Evolutionary conservation across 2,797 vertebrate genomes (phyloP), one percentile per base, ranked within the genome.

Genomic region (Apogon talboti): DNA sequence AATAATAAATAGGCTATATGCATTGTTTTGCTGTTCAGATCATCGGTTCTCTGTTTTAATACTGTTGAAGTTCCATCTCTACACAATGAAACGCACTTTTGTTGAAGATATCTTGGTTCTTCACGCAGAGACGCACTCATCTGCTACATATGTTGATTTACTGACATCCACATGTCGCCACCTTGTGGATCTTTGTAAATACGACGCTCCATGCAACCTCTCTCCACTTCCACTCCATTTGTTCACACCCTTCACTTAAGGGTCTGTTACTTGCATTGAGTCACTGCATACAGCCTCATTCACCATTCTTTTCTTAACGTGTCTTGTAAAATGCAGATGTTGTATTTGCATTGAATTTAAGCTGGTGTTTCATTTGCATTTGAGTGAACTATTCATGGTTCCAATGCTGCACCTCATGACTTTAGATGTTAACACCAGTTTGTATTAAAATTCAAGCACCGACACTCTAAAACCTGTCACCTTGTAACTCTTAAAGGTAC

Each of bases 171-270:
- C 57, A 63, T 69, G 68, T 21, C 78, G 82, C 89, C 89, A 59
- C 76, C 89, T 86, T 10, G 84, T 86, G 91, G 87, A 66, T 53
- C 1, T 41, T 11, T 43, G 6, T 7, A 11, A 30, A 40, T 52
- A 78, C 0, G 3, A 43, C 24, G n/a, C 44, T 10, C 24, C 12
- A 11, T 19, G 3, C 41, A 13, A 52, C 0, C 21, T 8, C 21
- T 8, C 16, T 43, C 12, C 8, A 21, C 6, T 14, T 21, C 18
- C 21, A 12, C 24, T 44, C 48, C 42, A 16, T 10, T 30, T 13
- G 38, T 56, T 65, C 56, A 37, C 54, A 16, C n/a, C 42, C 11
- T 46, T 41, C 24, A 30, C 44, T 45, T 21, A 18, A n/a, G 19
- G 37, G 16, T 13, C 24, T 44, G 28, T 7, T 19, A 10, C 9